Percentiles rank a stretch among this genome's conserved stretches.
Conservation (phyloP, 2,797 vertebrate genomes). For the Enteromius afrohamiltoni region DNA sequence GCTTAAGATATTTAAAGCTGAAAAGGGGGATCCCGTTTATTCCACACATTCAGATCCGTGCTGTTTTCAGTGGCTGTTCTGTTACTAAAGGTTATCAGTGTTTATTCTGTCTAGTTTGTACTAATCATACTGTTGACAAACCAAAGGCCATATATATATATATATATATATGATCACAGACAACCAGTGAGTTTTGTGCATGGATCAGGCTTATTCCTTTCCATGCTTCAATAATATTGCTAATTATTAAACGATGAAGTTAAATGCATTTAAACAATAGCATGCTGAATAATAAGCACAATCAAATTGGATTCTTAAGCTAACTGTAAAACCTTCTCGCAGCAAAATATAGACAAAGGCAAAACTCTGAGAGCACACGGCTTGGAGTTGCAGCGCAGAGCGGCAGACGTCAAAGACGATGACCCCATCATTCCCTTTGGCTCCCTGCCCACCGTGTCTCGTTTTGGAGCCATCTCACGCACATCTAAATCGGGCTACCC, state of each 20-base stretch:
- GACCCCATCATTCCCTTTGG: conserved; percentile 99
- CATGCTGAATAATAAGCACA: not conserved
- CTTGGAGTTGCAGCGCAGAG: conserved; percentile 88
- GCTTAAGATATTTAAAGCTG: not conserved
- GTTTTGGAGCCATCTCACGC: conserved; percentile 96
- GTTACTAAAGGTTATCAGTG: conserved; percentile 47
- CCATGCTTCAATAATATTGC: not conserved
- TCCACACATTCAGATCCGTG: not conserved
- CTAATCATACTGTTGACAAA: conserved; percentile 27
- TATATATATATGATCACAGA: not conserved
- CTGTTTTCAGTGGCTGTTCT: conserved; percentile 24
- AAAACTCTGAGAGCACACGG: conserved; percentile 88
- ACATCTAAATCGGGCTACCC: conserved; percentile 96
- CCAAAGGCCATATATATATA: conserved; percentile 43
- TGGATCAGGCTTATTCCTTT: not conserved
- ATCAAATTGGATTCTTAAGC: not conserved
- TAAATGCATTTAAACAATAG: not conserved
- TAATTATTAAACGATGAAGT: not conserved
- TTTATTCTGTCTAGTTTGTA: conserved; percentile 46
- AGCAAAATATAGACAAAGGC: conserved; percentile 85
- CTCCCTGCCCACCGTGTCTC: conserved; percentile 94
- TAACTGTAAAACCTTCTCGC: not conserved
- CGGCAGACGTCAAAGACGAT: conserved; percentile 89
- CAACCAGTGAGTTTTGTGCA: not conserved
- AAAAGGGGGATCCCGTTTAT: not conserved